A percentile compares a stretch with the other conserved stretches of the same genome.
phyloP scores from a whole-genome alignment of 2,113 vertebrate species.

The Acrocephalus arundinaceus region DNA sequence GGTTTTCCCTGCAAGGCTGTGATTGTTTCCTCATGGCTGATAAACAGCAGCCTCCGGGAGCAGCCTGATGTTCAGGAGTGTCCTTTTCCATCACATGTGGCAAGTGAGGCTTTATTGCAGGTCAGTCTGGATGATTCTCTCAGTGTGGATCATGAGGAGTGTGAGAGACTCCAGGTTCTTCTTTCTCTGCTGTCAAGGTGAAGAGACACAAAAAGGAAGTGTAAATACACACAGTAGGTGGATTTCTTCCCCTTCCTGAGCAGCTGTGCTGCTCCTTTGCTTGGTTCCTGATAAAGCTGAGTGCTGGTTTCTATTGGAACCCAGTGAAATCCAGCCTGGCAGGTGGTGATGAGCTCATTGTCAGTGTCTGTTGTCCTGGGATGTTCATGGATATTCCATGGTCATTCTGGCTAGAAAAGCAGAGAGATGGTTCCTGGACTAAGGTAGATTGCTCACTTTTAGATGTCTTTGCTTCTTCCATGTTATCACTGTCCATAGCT shows the following conservation, averaged over 20 bases:
- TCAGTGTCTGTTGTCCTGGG: not conserved
- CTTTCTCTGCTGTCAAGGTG: not conserved
- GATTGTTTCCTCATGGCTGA: conserved; percentile 51
- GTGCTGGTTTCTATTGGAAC: not conserved
- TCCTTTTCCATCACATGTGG: not conserved
- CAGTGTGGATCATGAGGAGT: not conserved
- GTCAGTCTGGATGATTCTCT: not conserved
- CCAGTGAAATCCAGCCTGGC: not conserved
- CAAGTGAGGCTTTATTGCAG: not conserved
- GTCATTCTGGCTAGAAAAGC: not conserved
- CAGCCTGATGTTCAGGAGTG: not conserved
- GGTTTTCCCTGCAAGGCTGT: not conserved
- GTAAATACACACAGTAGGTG: rapidly evolving
- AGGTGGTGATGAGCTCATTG: not conserved
- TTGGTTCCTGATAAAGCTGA: not conserved
- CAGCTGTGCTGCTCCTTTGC: not conserved
- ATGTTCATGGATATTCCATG: not conserved
- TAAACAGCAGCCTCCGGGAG: not conserved
- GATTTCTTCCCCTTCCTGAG: not conserved
- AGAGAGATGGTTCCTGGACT: not conserved
- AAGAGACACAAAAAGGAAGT: not conserved
- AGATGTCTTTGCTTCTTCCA: not conserved
- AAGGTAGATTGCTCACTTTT: not conserved
- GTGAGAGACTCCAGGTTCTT: not conserved
- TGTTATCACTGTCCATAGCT: not conserved